Conservation (phyloP, 2,888 invertebrate species). For the Netelia melanura region DNA sequence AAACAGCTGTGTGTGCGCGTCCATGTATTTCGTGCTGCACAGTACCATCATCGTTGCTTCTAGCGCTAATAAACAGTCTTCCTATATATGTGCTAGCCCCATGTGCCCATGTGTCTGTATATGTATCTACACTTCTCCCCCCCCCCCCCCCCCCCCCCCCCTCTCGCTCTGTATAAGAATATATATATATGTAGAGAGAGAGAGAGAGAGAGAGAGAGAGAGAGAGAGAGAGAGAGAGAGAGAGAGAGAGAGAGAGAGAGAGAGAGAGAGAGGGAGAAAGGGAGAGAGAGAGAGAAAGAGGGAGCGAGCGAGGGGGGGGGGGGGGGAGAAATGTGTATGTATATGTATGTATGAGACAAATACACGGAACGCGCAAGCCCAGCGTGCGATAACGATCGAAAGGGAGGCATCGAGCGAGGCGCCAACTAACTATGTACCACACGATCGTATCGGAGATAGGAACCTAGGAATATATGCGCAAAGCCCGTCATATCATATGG, state of each 20-base stretch:
- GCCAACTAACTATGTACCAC: slow-evolving; percentile 81
- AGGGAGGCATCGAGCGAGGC: slow-evolving; percentile 80
- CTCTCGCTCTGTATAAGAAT: too few species aligned
- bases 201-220: too few species aligned
- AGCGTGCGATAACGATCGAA: slow-evolving; percentile 79
- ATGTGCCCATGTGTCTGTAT: not conserved
- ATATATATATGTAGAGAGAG: too few species aligned
- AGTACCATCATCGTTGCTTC: not conserved
- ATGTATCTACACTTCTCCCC: not conserved
- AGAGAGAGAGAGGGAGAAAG: too few species aligned
- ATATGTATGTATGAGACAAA: not conserved
- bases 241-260: too few species aligned
- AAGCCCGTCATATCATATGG: slow-evolving; percentile 14
- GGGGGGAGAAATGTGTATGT: too few species aligned
- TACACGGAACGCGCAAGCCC: slow-evolving; percentile 53
- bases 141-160: too few species aligned
- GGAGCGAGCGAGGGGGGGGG: too few species aligned
- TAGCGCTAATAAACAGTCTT: not conserved
- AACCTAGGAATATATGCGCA: slow-evolving; percentile 60
- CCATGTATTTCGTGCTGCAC: not conserved
- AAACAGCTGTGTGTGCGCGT: not conserved
- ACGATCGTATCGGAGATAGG: slow-evolving; percentile 80
- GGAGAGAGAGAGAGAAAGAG: too few species aligned
- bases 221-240: too few species aligned
- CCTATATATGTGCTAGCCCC: not conserved